Conservation (phyloP, 2,888 invertebrate species). For the Rhamnusium bicolor region DNA sequence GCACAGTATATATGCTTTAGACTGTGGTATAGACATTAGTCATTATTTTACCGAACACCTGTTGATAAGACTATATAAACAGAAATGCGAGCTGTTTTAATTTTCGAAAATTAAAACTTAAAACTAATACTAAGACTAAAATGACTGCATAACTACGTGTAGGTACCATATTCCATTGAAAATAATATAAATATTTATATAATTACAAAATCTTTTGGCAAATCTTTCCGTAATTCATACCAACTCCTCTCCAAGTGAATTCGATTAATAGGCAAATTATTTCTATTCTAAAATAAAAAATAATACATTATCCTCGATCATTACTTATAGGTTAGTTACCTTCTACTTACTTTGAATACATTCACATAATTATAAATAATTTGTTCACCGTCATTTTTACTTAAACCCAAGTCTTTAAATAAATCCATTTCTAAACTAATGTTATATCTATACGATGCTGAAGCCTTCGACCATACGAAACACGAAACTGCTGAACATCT, state of each 20-base stretch:
- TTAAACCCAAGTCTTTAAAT: conserved; percentile 40
- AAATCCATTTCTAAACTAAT: not conserved
- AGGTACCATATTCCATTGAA: conserved; percentile 14
- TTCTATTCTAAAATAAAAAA: conserved; percentile 74
- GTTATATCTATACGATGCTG: not conserved
- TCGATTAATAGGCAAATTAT: conserved; percentile 74
- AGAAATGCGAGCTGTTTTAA: too few relatives aligned
- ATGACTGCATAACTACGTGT: too few relatives aligned
- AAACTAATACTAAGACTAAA: too few relatives aligned
- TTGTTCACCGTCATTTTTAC: conserved; percentile 32
- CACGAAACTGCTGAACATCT: too few relatives aligned
- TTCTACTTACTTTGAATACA: conserved; percentile 56
- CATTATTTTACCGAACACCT: too few relatives aligned
- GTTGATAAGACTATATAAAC: too few relatives aligned
- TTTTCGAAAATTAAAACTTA: too few relatives aligned
- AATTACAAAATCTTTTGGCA: conserved; percentile 54
- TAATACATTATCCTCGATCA: conserved; percentile 7
- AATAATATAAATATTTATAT: too few relatives aligned
- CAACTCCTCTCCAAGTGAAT: conserved; percentile 63
- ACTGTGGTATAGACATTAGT: too few relatives aligned
- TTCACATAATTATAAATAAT: conserved; percentile 53
- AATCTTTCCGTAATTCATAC: conserved; percentile 55
- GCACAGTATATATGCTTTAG: too few relatives aligned
- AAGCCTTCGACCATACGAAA: too few relatives aligned
- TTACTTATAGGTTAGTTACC: not conserved